Conservation (phyloP, 2,888 invertebrate species). For the Nemotelus nigrinus region DNA sequence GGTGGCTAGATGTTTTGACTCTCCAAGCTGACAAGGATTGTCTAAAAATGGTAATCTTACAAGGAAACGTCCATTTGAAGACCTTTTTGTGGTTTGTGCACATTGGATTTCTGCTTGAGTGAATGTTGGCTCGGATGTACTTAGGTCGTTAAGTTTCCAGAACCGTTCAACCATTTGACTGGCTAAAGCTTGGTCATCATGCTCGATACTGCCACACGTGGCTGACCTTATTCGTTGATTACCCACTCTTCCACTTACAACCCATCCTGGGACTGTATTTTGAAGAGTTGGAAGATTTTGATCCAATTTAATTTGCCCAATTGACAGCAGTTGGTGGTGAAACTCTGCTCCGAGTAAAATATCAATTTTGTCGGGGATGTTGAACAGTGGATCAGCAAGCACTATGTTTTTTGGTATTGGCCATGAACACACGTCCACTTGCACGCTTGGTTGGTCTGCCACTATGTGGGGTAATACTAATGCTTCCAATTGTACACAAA, state of each 20-base stretch:
- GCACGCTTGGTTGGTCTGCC: too few relatives aligned
- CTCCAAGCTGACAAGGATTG: background rate
- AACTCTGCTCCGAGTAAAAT: slow-evolving; percentile 46
- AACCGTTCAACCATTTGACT: too few relatives aligned
- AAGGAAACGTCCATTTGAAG: background rate
- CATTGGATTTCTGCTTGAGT: background rate
- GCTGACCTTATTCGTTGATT: too few relatives aligned
- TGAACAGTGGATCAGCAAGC: slow-evolving; percentile 45
- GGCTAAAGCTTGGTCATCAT: too few relatives aligned
- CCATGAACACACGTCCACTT: background rate
- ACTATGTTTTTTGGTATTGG: background rate
- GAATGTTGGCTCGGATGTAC: too few relatives aligned
- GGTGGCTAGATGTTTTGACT: background rate
- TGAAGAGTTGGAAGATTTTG: background rate
- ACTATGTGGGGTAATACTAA: background rate
- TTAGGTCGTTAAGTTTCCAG: too few relatives aligned
- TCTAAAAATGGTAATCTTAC: background rate
- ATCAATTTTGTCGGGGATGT: slow-evolving; percentile 33
- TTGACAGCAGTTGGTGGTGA: background rate
- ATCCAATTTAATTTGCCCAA: background rate
- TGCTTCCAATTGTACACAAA: background rate
- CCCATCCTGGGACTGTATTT: background rate
- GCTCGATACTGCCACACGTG: too few relatives aligned
- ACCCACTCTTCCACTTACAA: background rate
- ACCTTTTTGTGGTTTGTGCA: background rate